Evolutionary conservation across 2,888 invertebrate species (phyloP), one percentile per base, ranked within the genome.

Genomic region (Acanthacorydalis orientalis): DNA sequence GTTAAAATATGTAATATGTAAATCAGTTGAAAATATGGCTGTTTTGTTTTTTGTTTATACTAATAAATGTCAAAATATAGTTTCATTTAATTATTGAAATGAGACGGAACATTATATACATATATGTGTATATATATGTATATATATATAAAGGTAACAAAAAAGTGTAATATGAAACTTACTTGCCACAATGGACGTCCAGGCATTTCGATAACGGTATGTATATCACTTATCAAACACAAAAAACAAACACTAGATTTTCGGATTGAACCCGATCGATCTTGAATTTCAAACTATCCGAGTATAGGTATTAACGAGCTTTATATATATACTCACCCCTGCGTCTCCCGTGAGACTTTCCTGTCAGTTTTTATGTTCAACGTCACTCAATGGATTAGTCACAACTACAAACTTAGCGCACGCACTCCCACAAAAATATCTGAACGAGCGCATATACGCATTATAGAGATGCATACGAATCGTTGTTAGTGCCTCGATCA

Each of bases 111-210:
- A n/a, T n/a, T 23, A 23, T 23, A 23, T 23, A 23, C 6, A 23
- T 23, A 23, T 23, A 23, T 23, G 23, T 23, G 6, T 23, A 6
- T 23, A 23, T 23, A 6, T 23, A 23, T 23, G 23, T 23, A 23
- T 23, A 23, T 23, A 23, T 48, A 31, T 31, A 48, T 33, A 31
- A 14, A 15, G n/a, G 15, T 16, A 47, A 47, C 12, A 38, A 16
- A 44, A 49, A 43, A 16, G 23, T 23, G 6, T 23, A 23, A 23
- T 23, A 4, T 23, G 23, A 23, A 23, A 59, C 68, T 68, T 65
- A 81, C 81, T 75, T 81, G 81, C 80, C 80, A 81, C 65, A 81
- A 70, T 53, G 80, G 80, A 73, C 80, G 80, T 73, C 80, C 80
- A 67, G 81, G 80, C 80, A 81, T 81, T 67, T 68, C 74, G 14